Base-by-base conservation (phyloP, 2,797 vertebrate species). In the Xiphorhynchus erythropygius region DNA sequence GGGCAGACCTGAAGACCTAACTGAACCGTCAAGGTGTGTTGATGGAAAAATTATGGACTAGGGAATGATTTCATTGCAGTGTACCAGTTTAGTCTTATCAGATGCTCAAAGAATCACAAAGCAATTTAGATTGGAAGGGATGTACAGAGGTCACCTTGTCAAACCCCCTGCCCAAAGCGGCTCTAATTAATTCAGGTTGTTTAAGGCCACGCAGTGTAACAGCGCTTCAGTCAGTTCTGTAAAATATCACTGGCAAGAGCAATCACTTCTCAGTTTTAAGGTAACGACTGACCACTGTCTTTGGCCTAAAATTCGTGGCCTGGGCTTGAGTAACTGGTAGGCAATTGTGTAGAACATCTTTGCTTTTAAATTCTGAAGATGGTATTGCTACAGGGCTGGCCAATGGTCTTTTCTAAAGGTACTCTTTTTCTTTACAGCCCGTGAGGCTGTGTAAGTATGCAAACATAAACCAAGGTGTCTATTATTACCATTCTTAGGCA, bases 401-500 rank as follows among this genome's bases (percentile, higher is more conserved):
- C 85, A 84, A 44, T 95, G 86, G 77, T 71, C 70, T 84, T 81
- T 73, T 93, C 59, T 32, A 27, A 76, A 81, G 70, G 55, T 5
- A 3, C 76, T 84, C 65, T 78, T 80, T 2, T 2, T 47, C 65
- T 76, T 52, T 73, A 5, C 39, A 81, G 63, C 56, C 55, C 9
- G 0, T 35, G 64, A 91, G 42, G 35, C 88, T 50, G 5, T 65
- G 47, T 16, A 35, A 86, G 37, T 59, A 79, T 46, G 63, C 80
- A 91, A 79, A 89, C 55, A 74, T 46, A 94, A 88, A 82, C 67
- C 44, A 59, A 18, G 44, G 33, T 5, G 28, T 67, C 86, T 97
- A 10, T 97, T 95, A 97, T 95, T 97, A 96, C 77, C 27, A 15
- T 64, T 89, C 94, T 92, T 93, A 67, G 86, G 93, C 77, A 95